A percentile compares a stretch with the other conserved stretches of the same genome.
phyloP scores from a whole-genome alignment of 1,140 invertebrate species.

The Drosophila trapezifrons region DNA sequence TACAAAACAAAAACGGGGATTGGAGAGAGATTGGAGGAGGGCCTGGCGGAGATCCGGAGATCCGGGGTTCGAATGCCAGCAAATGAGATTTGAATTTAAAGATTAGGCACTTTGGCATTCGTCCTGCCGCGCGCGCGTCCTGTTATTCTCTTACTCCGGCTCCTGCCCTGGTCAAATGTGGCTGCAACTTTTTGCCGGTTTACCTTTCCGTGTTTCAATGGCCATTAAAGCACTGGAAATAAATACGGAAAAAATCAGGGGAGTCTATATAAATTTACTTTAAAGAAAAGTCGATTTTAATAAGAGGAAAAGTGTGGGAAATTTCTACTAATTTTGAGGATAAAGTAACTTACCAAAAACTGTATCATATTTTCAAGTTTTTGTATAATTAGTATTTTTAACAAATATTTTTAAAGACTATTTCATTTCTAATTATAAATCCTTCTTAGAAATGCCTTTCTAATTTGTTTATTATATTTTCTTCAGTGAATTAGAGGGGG shows the following conservation, averaged over 20 bases:
- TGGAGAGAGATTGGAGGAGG: neutral
- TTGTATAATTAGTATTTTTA: neutral
- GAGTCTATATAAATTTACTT: fast-evolving
- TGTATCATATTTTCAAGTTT: neutral
- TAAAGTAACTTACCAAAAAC: neutral
- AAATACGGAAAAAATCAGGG: neutral
- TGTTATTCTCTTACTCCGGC: constrained; percentile 3
- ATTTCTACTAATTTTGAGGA: neutral
- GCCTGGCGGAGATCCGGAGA: neutral
- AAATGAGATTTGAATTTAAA: constrained; percentile 83
- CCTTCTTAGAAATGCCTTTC: neutral
- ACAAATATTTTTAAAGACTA: too few relatives aligned
- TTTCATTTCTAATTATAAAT: neutral
- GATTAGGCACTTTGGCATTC: constrained; percentile 69
- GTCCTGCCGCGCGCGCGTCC: constrained; percentile 60
- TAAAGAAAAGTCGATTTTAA: neutral
- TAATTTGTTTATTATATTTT: neutral
- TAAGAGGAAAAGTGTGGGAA: fast-evolving
- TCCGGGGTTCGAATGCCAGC: constrained; percentile 31
- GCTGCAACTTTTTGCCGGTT: constrained; percentile 68
- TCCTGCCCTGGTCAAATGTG: constrained; percentile 66
- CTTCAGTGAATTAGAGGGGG: constrained; percentile 8
- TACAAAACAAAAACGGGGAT: constrained; percentile 54
- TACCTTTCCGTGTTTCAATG: constrained; percentile 69
- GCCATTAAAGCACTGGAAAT: constrained; percentile 26